Conservation (phyloP, 1,140 invertebrate species). For the Zophobas atratus region DNA sequence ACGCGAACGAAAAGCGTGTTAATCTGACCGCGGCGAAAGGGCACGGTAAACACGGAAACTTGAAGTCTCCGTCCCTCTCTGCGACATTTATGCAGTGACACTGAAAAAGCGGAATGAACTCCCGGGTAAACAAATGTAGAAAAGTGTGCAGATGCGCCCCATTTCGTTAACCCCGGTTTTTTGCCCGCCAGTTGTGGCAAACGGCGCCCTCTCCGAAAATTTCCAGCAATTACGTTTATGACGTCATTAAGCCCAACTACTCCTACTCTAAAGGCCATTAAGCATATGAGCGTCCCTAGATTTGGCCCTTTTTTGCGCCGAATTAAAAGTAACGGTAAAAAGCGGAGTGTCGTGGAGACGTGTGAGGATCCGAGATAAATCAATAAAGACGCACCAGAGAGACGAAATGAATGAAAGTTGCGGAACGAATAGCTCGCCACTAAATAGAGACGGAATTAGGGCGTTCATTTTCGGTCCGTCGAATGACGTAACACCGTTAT, state of each 20-base stretch:
- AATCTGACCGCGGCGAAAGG: too few relatives aligned
- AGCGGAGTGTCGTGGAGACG: background rate
- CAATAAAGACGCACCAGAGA: background rate
- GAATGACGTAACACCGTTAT: background rate
- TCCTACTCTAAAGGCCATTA: slow-evolving; percentile 8
- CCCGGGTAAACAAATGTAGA: background rate
- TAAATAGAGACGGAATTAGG: background rate
- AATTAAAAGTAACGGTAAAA: too few relatives aligned
- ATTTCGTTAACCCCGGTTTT: background rate
- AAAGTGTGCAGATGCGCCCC: background rate
- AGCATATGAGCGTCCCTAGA: slow-evolving; percentile 2
- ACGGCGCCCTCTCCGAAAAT: background rate
- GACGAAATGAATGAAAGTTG: background rate
- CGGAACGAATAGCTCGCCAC: background rate
- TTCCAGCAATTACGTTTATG: slow-evolving; percentile 31
- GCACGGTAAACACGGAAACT: too few relatives aligned
- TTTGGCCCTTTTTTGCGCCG: background rate
- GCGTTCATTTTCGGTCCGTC: background rate
- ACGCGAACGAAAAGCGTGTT: background rate
- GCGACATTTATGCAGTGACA: too few relatives aligned
- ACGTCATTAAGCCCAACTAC: slow-evolving; percentile 15
- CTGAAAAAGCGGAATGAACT: too few relatives aligned
- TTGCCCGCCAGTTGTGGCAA: background rate
- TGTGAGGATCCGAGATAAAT: background rate
- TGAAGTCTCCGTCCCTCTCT: too few relatives aligned